Evolutionary conservation across 2,888 invertebrate species (phyloP).

Genomic region (Archips crataeganus): DNA sequence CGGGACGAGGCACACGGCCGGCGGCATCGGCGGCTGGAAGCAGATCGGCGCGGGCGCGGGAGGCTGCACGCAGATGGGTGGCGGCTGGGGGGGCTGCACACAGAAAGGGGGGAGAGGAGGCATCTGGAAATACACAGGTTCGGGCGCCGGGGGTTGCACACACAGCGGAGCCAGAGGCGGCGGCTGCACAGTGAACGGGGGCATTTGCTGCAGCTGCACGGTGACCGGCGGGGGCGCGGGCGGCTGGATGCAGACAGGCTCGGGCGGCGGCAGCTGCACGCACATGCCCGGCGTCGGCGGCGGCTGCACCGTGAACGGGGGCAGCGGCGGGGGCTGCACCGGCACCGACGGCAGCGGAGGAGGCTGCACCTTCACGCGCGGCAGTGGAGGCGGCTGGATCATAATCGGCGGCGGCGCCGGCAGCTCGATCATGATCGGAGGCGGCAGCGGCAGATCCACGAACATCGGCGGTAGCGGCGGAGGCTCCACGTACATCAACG

Average conservation of each 20-base stretch:
- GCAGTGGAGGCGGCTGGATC: slow-evolving; percentile 72
- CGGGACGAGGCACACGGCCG: slow-evolving; percentile 59
- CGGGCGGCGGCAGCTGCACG: slow-evolving; percentile 65
- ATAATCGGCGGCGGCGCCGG: slow-evolving; percentile 66
- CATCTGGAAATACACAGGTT: slow-evolving; percentile 70
- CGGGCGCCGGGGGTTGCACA: slow-evolving; percentile 69
- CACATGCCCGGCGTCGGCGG: slow-evolving; percentile 66
- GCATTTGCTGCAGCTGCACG: slow-evolving; percentile 71
- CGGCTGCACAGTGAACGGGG: slow-evolving; percentile 70
- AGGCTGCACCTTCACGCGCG: slow-evolving; percentile 71
- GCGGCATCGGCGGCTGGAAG: slow-evolving; percentile 63
- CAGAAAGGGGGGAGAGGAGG: slow-evolving; percentile 65
- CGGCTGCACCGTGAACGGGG: slow-evolving; percentile 75
- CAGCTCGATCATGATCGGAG: slow-evolving; percentile 55
- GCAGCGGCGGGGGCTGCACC: slow-evolving; percentile 70
- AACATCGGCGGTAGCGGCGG: slow-evolving; percentile 53
- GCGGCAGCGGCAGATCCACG: slow-evolving; percentile 53
- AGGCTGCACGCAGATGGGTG: slow-evolving; percentile 66
- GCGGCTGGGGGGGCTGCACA: slow-evolving; percentile 60
- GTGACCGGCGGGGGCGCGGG: slow-evolving; percentile 61
- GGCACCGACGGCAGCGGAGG: slow-evolving; percentile 73
- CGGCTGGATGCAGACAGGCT: slow-evolving; percentile 39
- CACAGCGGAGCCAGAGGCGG: slow-evolving; percentile 69
- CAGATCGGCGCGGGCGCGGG: slow-evolving; percentile 71
- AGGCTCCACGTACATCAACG: slow-evolving; percentile 51